Conservation (phyloP, 2,113 vertebrate species). For the Callocephalon fimbriatum region DNA sequence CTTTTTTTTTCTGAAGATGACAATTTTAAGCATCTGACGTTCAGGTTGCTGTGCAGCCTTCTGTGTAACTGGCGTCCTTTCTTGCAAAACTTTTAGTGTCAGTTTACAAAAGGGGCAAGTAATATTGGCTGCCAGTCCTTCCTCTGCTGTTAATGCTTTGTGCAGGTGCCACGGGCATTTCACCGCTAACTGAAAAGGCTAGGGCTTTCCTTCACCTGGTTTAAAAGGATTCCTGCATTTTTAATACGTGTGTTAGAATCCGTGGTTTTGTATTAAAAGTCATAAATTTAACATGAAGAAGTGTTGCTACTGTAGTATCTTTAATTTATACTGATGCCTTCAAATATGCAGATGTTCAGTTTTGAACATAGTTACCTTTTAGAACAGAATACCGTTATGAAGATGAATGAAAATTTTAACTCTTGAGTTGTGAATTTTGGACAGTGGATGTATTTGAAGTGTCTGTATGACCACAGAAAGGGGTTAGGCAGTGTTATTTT, state of each 20-base stretch:
- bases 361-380: not conserved
- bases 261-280: not conserved
- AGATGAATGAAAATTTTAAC: not conserved
- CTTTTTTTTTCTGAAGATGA: not conserved
- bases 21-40: not conserved
- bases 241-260: not conserved
- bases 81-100: not conserved
- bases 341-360: not conserved
- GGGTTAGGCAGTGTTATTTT: not conserved
- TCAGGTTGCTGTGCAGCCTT: not conserved
- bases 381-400: not conserved
- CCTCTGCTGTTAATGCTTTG: not conserved
- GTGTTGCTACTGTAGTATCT: not conserved
- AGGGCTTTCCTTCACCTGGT: not conserved
- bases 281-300: not conserved
- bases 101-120: not conserved
- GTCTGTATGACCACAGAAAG: not conserved
- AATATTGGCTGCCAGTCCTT: not conserved
- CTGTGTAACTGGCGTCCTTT: not conserved
- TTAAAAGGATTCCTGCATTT: not conserved
- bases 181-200: not conserved
- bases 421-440: not conserved
- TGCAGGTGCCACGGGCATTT: not conserved
- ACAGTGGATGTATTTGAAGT: not conserved
- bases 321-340: not conserved